A percentile compares a stretch with the other conserved stretches of the same genome.
Conservation (phyloP, 2,888 invertebrate genomes). For the Octodonta nipae region DNA sequence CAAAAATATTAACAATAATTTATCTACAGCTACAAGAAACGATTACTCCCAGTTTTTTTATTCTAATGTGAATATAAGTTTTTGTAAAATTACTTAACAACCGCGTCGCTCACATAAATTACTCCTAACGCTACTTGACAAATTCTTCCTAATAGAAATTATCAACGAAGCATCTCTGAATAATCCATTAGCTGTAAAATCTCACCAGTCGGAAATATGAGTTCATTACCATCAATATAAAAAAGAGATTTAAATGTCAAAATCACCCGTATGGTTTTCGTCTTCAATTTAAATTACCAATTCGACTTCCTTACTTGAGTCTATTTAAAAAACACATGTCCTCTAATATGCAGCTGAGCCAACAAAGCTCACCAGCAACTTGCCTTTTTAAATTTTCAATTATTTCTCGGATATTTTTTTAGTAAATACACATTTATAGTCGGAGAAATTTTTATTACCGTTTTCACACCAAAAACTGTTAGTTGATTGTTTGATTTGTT, state of each 20-base stretch:
- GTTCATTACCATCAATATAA: constrained; percentile 2
- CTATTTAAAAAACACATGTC: constrained; percentile 7
- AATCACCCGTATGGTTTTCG: constrained; percentile 6
- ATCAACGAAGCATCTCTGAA: too few species aligned
- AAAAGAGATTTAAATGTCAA: constrained; percentile 5
- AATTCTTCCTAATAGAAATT: too few species aligned
- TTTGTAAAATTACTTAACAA: too few species aligned
- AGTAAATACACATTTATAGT: constrained; percentile 14
- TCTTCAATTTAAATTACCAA: constrained; percentile 11
- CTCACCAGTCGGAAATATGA: too few species aligned
- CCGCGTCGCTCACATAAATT: too few species aligned
- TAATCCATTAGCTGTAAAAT: too few species aligned
- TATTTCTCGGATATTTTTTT: constrained; percentile 16
- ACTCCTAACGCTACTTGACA: too few species aligned
- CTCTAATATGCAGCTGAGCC: constrained; percentile 17
- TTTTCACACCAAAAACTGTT: constrained; percentile 19
- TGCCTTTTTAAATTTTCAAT: constrained; percentile 16
- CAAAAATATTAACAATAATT: too few species aligned
- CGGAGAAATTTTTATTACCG: constrained; percentile 17
- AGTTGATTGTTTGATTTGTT: constrained; percentile 14
- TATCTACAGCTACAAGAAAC: too few species aligned
- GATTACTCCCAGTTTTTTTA: too few species aligned
- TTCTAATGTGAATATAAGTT: too few species aligned
- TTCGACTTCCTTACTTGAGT: constrained; percentile 8
- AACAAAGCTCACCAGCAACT: constrained; percentile 12